phyloP scores from a whole-genome alignment of 1,140 invertebrate species.

The Hyposmocoma kahamanoa region DNA sequence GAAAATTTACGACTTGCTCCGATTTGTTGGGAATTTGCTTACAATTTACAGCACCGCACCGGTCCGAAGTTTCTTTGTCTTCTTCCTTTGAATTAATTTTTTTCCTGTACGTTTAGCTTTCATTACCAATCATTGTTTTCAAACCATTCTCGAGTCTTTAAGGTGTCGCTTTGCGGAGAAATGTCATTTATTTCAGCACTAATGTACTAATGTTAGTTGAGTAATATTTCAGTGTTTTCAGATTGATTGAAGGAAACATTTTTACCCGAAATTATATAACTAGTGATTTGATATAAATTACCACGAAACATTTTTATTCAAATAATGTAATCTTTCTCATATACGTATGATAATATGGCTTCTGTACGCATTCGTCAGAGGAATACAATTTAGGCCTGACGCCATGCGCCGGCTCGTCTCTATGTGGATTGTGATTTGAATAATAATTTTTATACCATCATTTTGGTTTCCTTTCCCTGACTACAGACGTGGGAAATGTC shows the following conservation, averaged over 20 bases:
- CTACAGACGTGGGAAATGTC: constrained; percentile 63
- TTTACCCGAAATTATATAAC: too few relatives aligned
- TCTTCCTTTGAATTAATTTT: too few relatives aligned
- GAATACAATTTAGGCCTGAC: constrained; percentile 62
- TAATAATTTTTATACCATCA: constrained; percentile 65
- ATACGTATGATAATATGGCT: constrained; percentile 34
- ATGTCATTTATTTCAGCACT: too few relatives aligned
- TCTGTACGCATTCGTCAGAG: constrained; percentile 38
- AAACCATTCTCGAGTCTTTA: too few relatives aligned
- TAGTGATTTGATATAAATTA: too few relatives aligned
- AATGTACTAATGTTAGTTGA: too few relatives aligned
- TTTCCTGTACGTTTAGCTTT: too few relatives aligned
- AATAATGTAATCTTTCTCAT: constrained; percentile 29
- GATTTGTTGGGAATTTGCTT: constrained; percentile 20
- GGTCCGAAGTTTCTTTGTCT: background rate
- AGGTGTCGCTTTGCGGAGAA: too few relatives aligned
- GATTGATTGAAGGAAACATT: too few relatives aligned
- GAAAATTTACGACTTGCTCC: constrained; percentile 58
- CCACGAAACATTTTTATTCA: constrained; percentile 16
- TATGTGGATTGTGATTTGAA: constrained; percentile 61
- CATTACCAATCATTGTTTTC: too few relatives aligned
- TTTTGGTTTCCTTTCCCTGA: constrained; percentile 61
- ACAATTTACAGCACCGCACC: background rate
- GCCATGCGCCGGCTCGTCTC: constrained; percentile 40
- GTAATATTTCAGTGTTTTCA: too few relatives aligned